Conservation (phyloP, 1,140 invertebrate genomes). For the Drosophila lowei region DNA sequence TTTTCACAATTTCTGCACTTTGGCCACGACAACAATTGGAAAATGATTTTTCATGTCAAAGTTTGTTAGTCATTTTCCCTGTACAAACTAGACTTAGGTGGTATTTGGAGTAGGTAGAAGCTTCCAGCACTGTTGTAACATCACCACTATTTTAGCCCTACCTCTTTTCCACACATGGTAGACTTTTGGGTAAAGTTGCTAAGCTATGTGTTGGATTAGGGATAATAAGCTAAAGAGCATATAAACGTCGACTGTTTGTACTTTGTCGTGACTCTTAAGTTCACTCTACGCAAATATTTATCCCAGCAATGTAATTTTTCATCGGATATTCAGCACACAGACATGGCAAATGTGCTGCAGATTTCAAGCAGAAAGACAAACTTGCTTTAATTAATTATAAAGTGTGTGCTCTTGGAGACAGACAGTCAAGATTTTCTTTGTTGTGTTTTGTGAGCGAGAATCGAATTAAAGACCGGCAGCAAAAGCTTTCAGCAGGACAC, state of each 20-base stretch:
- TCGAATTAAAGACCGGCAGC: constrained; percentile 26
- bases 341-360: constrained; percentile 46
- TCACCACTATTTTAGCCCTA: no score
- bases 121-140: no score
- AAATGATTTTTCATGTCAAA: constrained; percentile 59
- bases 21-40: constrained; percentile 43
- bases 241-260: not conserved
- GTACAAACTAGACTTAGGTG: no score
- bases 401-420: constrained; percentile 17
- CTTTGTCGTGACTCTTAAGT: constrained; percentile 12
- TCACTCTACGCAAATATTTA: constrained; percentile 34
- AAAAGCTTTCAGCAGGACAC: constrained; percentile 13
- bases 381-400: constrained; percentile 68
- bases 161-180: no score
- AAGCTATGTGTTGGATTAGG: not conserved
- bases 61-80: constrained; percentile 11
- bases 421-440: constrained; percentile 9
- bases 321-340: constrained; percentile 34
- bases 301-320: constrained; percentile 55
- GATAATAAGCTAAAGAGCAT: not conserved
- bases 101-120: no score
- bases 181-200: not conserved
- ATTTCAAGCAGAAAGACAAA: constrained; percentile 46
- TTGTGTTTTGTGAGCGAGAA: constrained; percentile 14
- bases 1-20: constrained; percentile 45